A percentile compares a stretch with the other conserved stretches of the same genome.
These are phyloP conservation scores for Drosophila bipectinata DNA, from an alignment of 1,140 invertebrate species.

Conservation along the genomic window DNA sequence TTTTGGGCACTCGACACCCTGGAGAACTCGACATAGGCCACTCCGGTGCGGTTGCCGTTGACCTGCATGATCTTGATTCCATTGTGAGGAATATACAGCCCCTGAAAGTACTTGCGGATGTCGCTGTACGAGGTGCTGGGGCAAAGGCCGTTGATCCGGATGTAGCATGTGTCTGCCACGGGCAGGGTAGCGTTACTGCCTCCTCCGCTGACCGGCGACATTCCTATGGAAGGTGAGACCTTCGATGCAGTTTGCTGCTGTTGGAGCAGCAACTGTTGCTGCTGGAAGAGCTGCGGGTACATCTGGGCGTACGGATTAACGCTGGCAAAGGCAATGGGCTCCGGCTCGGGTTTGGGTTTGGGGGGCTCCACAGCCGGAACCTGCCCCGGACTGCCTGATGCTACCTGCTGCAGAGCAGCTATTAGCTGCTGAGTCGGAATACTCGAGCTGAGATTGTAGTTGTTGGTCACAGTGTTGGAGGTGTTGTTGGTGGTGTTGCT, in stretches of 20 bases:
- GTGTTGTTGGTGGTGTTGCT: conserved; percentile 24
- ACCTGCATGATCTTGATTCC: conserved; percentile 93
- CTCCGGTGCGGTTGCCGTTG: conserved; percentile 90
- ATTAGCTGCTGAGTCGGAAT: conserved; percentile 15
- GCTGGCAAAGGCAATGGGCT: conserved; percentile 73
- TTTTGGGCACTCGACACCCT: conserved; percentile 88
- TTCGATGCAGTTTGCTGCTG: conserved; percentile 54
- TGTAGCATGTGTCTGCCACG: conserved; percentile 85
- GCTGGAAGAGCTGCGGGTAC: conserved; percentile 78
- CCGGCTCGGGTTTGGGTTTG: conserved; percentile 24
- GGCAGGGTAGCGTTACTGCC: conserved; percentile 20
- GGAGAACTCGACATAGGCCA: conserved; percentile 91
- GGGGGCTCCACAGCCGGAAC: conserved; percentile 8
- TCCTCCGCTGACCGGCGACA: conserved; percentile 17
- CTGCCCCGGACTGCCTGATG: conserved; percentile 2
- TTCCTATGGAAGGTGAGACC: conserved; percentile 11
- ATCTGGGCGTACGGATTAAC: conserved; percentile 81
- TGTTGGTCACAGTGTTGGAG: conserved; percentile 45
- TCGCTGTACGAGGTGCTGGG: conserved; percentile 89
- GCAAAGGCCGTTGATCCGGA: conserved; percentile 89
- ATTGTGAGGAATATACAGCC: conserved; percentile 90
- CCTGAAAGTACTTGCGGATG: conserved; percentile 91
- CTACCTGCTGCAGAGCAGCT: conserved; percentile 28
- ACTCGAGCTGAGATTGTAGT: conserved; percentile 57
- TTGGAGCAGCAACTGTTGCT: conserved; percentile 58